phyloP scores from a whole-genome alignment of 2,888 invertebrate genomes.

The Buathra laborator region DNA sequence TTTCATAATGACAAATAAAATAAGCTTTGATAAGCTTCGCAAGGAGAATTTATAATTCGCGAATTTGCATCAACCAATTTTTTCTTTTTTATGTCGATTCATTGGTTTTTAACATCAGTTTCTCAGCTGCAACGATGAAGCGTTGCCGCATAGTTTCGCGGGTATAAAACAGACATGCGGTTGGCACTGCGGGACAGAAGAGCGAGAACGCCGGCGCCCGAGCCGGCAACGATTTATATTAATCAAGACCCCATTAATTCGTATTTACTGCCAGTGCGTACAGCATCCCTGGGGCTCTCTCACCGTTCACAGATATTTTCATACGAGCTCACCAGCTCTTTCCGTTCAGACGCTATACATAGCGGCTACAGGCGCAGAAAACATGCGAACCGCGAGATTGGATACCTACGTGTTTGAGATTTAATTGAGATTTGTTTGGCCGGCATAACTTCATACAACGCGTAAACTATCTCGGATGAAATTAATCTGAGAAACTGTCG shows the following conservation, averaged over 20 bases:
- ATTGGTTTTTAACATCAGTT: background rate
- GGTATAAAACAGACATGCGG: conserved; percentile 25
- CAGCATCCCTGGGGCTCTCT: conserved; percentile 15
- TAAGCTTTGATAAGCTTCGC: background rate
- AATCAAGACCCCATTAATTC: conserved; percentile 71
- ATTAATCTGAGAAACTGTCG: conserved; percentile 10
- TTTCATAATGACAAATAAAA: background rate
- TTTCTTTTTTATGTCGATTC: background rate
- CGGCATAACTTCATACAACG: conserved; percentile 1
- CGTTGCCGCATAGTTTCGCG: background rate
- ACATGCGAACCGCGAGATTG: conserved; percentile 51
- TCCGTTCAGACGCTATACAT: conserved; percentile 9
- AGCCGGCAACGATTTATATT: conserved; percentile 70
- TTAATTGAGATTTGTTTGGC: conserved; percentile 68
- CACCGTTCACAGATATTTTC: conserved; percentile 49
- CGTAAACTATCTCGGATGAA: background rate
- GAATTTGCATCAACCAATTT: background rate
- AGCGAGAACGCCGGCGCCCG: conserved; percentile 1
- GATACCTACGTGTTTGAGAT: conserved; percentile 43
- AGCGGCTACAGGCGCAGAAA: background rate
- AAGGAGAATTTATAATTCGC: background rate
- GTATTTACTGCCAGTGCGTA: conserved; percentile 68
- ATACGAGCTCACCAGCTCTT: conserved; percentile 37
- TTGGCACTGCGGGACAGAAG: conserved; percentile 11
- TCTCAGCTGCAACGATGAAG: background rate